Percentiles rank a stretch among this genome's conserved stretches.
Evolutionary conservation across 2,888 invertebrate species (phyloP).

Genomic region (Pediacus dermestoides): DNA sequence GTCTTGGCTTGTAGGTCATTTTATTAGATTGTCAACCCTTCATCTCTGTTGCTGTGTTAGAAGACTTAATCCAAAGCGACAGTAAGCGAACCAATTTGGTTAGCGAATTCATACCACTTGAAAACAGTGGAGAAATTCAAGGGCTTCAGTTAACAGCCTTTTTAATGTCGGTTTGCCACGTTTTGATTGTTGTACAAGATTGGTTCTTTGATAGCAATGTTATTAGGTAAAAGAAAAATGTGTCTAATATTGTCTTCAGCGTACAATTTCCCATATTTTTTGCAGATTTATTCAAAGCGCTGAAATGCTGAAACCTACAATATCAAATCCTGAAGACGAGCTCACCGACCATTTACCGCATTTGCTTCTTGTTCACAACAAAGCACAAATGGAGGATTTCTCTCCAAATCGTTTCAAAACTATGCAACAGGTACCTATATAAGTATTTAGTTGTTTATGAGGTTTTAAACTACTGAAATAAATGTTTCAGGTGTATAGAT

Average conservation of each 20-base stretch:
- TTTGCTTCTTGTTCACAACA: constrained; percentile 78
- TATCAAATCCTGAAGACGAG: constrained; percentile 63
- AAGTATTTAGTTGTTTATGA: constrained; percentile 12
- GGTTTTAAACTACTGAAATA: constrained; percentile 4
- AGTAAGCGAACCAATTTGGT: constrained; percentile 50
- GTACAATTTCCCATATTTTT: constrained; percentile 9
- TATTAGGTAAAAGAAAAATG: constrained; percentile 55
- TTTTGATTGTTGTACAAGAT: constrained; percentile 83
- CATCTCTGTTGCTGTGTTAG: constrained; percentile 62
- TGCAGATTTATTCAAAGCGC: constrained; percentile 74
- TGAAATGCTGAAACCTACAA: constrained; percentile 81
- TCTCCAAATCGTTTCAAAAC: constrained; percentile 56
- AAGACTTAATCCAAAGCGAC: constrained; percentile 59
- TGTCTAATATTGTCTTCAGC: not conserved
- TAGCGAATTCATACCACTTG: constrained; percentile 61
- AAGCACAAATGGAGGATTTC: constrained; percentile 72
- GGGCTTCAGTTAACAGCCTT: constrained; percentile 79
- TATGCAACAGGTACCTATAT: constrained; percentile 56
- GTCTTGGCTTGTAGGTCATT: constrained; percentile 64
- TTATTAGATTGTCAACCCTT: constrained; percentile 85
- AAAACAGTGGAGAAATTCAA: constrained; percentile 62
- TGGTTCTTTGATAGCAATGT: constrained; percentile 84
- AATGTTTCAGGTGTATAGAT: constrained; percentile 46
- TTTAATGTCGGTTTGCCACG: constrained; percentile 85
- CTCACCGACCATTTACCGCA: constrained; percentile 79